Percentiles rank a stretch among this genome's conserved stretches.
These are phyloP conservation scores for Botrylloides violaceus DNA, from an alignment of 23 tunicate species.

Conservation along the genomic window DNA sequence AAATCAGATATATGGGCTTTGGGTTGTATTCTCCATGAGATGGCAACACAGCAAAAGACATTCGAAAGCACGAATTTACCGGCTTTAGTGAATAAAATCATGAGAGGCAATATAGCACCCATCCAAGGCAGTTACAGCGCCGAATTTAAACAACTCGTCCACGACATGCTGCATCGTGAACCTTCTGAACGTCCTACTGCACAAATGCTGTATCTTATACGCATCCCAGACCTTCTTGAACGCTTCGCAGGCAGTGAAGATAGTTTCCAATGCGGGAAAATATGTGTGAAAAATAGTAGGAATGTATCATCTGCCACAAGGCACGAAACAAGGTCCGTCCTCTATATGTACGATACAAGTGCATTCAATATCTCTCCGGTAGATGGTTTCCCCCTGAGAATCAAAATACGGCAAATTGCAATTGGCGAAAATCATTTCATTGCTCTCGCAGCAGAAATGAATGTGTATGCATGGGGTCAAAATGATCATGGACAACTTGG, in stretches of 20 bases:
- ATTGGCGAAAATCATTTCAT: constrained; percentile 72
- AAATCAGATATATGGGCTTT: constrained; percentile 97
- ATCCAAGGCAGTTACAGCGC: constrained; percentile 64
- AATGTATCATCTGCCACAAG: background rate
- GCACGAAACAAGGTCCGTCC: constrained; percentile 56
- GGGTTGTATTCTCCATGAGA: constrained; percentile 89
- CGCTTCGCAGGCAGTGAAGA: constrained; percentile 4
- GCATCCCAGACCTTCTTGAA: constrained; percentile 22
- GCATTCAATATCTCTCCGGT: constrained; percentile 47
- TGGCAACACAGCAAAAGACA: constrained; percentile 79
- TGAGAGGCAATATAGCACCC: constrained; percentile 80
- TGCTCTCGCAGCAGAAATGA: constrained; percentile 57
- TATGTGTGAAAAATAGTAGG: background rate
- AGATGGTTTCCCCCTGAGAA: constrained; percentile 72
- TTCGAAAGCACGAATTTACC: constrained; percentile 92
- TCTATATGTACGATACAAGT: constrained; percentile 50
- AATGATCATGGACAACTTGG: constrained; percentile 77
- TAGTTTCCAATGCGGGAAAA: background rate
- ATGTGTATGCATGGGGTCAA: constrained; percentile 86
- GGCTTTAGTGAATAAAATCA: constrained; percentile 82
- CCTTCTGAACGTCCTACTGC: constrained; percentile 89
- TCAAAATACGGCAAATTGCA: constrained; percentile 72
- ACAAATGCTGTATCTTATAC: constrained; percentile 29
- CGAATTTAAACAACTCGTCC: constrained; percentile 61
- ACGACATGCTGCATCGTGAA: constrained; percentile 67